A percentile compares a stretch with the other conserved stretches of the same genome.
Conservation (phyloP, 2,113 vertebrate species). For the Pterocles burchelli region DNA sequence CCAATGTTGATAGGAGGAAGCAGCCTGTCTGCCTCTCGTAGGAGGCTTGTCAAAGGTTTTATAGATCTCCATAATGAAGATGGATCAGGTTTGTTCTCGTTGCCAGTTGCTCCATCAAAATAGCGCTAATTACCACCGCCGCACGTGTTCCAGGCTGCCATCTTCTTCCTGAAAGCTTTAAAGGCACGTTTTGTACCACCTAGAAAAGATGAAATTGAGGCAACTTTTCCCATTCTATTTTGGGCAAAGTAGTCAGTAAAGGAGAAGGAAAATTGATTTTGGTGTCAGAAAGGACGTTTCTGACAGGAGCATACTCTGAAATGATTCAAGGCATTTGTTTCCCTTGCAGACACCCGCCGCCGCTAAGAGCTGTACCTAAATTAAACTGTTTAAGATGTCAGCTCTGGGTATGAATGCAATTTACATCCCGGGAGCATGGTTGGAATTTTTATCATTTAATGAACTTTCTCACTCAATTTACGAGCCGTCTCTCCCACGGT, state of each 20-base stretch:
- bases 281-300: slow-evolving; percentile 72
- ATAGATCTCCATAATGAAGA: slow-evolving; percentile 2
- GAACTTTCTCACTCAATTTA: slow-evolving; percentile 60
- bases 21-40: neutral
- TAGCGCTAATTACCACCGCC: slow-evolving; percentile 80
- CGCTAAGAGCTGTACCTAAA: slow-evolving; percentile 72
- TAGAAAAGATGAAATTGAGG: slow-evolving; percentile 35
- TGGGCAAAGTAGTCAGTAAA: slow-evolving; percentile 62
- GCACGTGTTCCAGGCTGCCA: neutral
- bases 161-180: slow-evolving; percentile 46
- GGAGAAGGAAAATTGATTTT: slow-evolving; percentile 75
- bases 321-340: slow-evolving; percentile 79
- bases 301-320: slow-evolving; percentile 76
- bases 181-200: slow-evolving; percentile 52
- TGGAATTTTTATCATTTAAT: slow-evolving; percentile 67
- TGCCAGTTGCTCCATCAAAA: slow-evolving; percentile 79
- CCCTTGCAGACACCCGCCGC: slow-evolving; percentile 64
- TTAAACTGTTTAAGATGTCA: slow-evolving; percentile 80
- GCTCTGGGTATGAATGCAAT: slow-evolving; percentile 64
- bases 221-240: slow-evolving; percentile 53
- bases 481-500: slow-evolving; percentile 14
- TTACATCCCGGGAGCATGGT: slow-evolving; percentile 58
- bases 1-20: accelerated
- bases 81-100: neutral
- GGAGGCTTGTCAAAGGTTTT: neutral